Percentiles rank a stretch among this genome's conserved stretches.
phyloP scores from a whole-genome alignment of 1,140 invertebrate species.

The Hylyphantes graminicola region DNA sequence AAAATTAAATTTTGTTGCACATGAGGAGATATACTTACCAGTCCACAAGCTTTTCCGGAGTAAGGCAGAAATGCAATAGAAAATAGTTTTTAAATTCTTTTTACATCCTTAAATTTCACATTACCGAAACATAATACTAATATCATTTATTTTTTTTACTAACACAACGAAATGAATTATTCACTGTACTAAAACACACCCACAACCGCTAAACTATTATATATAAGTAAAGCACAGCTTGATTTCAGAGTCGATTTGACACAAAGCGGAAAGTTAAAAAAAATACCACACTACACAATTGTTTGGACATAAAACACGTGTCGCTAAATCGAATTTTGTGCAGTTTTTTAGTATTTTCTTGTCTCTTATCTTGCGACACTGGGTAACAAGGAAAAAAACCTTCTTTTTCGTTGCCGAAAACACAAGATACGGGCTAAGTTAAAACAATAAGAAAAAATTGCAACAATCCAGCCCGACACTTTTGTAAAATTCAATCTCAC shows the following conservation, averaged over 20 bases:
- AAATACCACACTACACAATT: neutral
- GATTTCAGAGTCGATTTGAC: constrained; percentile 1
- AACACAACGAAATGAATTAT: no score
- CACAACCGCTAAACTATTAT: no score
- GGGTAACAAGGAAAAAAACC: neutral
- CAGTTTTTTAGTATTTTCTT: neutral
- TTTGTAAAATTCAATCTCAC: constrained; percentile 55
- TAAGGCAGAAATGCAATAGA: no score
- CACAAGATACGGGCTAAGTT: neutral
- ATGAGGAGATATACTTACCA: no score
- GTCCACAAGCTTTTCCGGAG: no score
- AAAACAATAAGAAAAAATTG: neutral
- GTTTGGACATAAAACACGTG: constrained; percentile 56
- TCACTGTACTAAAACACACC: no score
- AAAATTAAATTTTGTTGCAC: no score
- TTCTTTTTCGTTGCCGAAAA: constrained; percentile 11
- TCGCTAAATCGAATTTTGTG: constrained; percentile 35
- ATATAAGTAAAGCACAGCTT: neutral
- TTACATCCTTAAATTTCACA: no score
- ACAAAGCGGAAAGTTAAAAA: neutral
- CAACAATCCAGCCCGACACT: constrained; percentile 3
- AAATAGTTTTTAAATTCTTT: no score
- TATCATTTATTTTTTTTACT: no score
- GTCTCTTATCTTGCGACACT: neutral
- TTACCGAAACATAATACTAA: no score